Evolutionary conservation across 2,888 invertebrate species (phyloP), one percentile per base, ranked within the genome.

Genomic region (Eilema depressum): DNA sequence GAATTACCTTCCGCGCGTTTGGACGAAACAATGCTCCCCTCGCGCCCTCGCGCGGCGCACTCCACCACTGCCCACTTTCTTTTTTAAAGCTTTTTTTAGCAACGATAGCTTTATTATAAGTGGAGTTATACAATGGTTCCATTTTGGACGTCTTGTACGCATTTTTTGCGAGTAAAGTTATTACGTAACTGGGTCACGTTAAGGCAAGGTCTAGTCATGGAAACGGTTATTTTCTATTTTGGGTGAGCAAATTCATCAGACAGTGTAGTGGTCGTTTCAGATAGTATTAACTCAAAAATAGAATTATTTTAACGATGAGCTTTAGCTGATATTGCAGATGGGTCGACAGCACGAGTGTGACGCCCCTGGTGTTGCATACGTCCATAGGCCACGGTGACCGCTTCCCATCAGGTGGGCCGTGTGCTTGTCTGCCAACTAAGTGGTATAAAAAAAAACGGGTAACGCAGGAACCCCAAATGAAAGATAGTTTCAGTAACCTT

Each of bases 1-100:
- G 56, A 77, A 82, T 81, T 76, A 73, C 76, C 71, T 80, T 82
- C 70, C 71, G 71, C 75, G 73, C 75, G 75, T 78, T 82, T 69
- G 69, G 69, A 70, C 68, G 68, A 75, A 66, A 81, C 82, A 81
- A 79, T 74, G 66, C 23, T 70, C 12, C 20, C 11, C 4, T 4
- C 47, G 28, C 28, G 25, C 20, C 11, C 4, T 4, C 47, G 28
- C 28, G 25, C 23, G n/a, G 20, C 65, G 26, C 30, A n/a, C 60
- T 33, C 20, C 64, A 17, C 59, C 47, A 33, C 41, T 17, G 53
- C 69, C 74, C 17, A 17, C 57, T 60, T 61, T n/a, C 67, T 74
- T 73, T 69, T 81, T 70, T 64, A 69, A 73, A 69, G 68, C 76
- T 37, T 60, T 68, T 53, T 74, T 66, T 73, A 68, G 28, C 71